Evolutionary conservation across 92 coral and sea anemone genomes (phyloP), one percentile per base, ranked within the genome.

Genomic region (Pocillopora meandrina): DNA sequence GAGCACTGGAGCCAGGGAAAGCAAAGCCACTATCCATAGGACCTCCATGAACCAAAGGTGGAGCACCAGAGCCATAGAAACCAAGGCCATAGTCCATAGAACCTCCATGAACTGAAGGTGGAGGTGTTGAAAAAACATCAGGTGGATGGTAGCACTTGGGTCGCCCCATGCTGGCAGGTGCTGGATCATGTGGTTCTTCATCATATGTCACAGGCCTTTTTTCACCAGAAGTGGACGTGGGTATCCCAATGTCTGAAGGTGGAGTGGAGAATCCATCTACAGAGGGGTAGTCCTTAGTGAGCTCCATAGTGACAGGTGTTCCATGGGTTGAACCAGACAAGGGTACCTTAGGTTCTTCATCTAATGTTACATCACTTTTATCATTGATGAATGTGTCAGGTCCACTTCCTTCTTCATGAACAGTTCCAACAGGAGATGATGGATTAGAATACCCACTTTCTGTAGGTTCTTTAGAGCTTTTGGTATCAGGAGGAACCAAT

Each of bases 391-490:
- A 5, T 59, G 10, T 0, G 62, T 70, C 20, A 15, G 56, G 14
- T 21, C 42, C 74, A 70, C 42, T 70, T 35, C 56, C 56, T 15
- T 36, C 56, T 31, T 15, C 52, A 68, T n/a, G 33, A 52, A 65
- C 55, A 9, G 49, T 8, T 56, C 84, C 84, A 11, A 31, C 56
- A 56, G 66, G 21, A 34, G 13, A 4, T 33, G n/a, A 9, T 12
- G 85, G 35, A 3, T 56, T 19, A 7, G 71, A 12, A 9, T 75
- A 71, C 11, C 16, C 85, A 71, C 6, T 69, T 36, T 81, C 85
- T 12, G 36, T 36, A 13, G 77, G 69, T 68, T 35, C 5, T 36
- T 81, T 81, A 42, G 72, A 66, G 33, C 61, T 65, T 14, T 57
- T 12, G 5, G 20, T 4, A 15, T n/a, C 76, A 65, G 83, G 42